These are phyloP conservation scores for Puffinus mauretanicus DNA, from an alignment of 2,113 vertebrate genomes.

Conservation along the genomic window DNA sequence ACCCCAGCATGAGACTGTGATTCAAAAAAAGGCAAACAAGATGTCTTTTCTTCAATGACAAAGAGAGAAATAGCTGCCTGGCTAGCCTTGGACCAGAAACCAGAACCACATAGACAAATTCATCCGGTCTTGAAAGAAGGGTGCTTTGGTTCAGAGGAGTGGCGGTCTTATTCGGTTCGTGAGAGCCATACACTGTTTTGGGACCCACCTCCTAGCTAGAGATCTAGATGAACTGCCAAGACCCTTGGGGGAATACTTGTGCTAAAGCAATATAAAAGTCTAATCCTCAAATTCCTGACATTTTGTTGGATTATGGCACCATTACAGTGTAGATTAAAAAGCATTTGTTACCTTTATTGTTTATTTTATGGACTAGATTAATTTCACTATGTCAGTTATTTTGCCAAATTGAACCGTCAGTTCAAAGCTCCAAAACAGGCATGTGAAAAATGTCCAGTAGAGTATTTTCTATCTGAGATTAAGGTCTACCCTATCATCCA, in stretches of 20 bases:
- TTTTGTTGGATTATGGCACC: not conserved
- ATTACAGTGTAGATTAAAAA: not conserved
- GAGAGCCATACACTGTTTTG: not conserved
- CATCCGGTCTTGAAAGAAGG: not conserved
- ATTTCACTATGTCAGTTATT: not conserved
- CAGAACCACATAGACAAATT: not conserved
- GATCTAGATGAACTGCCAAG: not conserved
- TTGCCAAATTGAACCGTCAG: not conserved
- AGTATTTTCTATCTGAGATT: constrained; percentile 10
- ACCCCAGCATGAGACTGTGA: not conserved
- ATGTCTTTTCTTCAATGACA: not conserved
- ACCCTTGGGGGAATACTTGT: not conserved
- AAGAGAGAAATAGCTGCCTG: not conserved
- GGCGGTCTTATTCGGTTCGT: not conserved
- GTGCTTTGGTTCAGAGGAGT: not conserved
- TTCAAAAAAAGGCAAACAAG: not conserved
- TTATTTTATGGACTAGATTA: constrained; percentile 3
- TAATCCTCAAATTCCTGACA: not conserved
- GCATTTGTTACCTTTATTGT: constrained; percentile 16
- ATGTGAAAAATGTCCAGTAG: not conserved
- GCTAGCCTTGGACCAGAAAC: not conserved
- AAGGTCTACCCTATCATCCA: not conserved
- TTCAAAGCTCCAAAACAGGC: not conserved
- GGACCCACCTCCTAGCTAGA: not conserved
- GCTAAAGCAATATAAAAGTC: not conserved